Evolutionary conservation across 2,888 invertebrate genomes (phyloP).

Genomic region (Oscheius sp.): DNA sequence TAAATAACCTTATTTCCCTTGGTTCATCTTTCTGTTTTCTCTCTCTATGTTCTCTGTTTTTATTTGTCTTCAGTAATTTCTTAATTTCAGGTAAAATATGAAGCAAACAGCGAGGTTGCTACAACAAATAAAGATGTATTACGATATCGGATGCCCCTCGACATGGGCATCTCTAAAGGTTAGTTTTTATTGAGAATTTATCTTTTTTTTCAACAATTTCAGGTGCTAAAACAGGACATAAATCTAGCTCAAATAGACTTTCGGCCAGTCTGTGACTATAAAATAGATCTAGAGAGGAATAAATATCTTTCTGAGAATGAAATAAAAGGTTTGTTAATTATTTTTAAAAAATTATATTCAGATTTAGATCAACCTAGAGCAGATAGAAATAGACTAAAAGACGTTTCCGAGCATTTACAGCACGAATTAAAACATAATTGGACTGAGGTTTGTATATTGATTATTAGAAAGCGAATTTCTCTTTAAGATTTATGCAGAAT

Average conservation of each 20-base stretch:
- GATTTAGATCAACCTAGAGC: neutral
- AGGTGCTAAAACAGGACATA: neutral
- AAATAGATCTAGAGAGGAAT: neutral
- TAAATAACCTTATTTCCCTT: neutral
- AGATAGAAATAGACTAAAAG: neutral
- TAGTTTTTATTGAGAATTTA: neutral
- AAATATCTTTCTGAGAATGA: neutral
- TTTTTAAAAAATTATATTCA: neutral
- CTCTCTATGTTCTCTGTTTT: neutral
- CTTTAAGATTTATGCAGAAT: slow-evolving; percentile 9
- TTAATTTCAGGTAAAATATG: neutral
- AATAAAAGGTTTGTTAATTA: neutral
- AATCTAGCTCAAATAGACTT: neutral
- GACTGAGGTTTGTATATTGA: neutral
- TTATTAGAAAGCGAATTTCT: neutral
- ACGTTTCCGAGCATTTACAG: neutral
- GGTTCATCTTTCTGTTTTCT: neutral
- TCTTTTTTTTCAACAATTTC: neutral
- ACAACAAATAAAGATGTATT: slow-evolving; percentile 1
- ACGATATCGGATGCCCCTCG: slow-evolving; percentile 10
- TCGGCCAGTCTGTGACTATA: slow-evolving; percentile 10
- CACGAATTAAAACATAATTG: neutral
- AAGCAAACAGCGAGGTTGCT: neutral
- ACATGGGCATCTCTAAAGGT: slow-evolving; percentile 18
- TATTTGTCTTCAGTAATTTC: neutral